Percentiles rank a stretch among this genome's conserved stretches.
Conservation (phyloP, 2,797 vertebrate genomes). For the Liparis tanakae region DNA sequence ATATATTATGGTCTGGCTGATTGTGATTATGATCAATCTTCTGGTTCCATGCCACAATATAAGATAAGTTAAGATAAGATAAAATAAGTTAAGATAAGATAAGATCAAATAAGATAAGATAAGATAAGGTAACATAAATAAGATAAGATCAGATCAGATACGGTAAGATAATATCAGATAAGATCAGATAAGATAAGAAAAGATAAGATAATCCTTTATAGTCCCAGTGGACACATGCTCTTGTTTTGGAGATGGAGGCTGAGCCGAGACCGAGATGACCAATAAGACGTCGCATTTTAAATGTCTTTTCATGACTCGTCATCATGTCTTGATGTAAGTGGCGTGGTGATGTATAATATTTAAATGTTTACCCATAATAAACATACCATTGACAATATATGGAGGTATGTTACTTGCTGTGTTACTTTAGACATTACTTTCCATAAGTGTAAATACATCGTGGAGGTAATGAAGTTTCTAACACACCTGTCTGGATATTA, state of each 20-base stretch:
- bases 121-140: too few species aligned
- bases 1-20: not conserved
- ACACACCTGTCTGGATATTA: not conserved
- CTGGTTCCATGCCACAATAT: not conserved
- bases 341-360: not conserved
- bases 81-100: too few species aligned
- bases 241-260: not conserved
- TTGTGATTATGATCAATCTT: not conserved
- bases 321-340: not conserved
- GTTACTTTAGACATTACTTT: not conserved
- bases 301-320: not conserved
- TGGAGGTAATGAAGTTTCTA: not conserved
- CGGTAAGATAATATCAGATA: too few species aligned
- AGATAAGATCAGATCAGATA: too few species aligned
- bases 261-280: not conserved
- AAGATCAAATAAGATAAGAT: too few species aligned
- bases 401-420: not conserved
- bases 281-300: not conserved
- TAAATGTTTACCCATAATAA: not conserved
- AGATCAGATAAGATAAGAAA: too few species aligned
- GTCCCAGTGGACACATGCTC: not conserved
- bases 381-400: not conserved
- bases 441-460: not conserved
- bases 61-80: too few species aligned
- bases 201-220: too few species aligned